These are phyloP conservation scores for Priocnemis perturbator DNA, from an alignment of 2,888 invertebrate species.

Conservation along the genomic window DNA sequence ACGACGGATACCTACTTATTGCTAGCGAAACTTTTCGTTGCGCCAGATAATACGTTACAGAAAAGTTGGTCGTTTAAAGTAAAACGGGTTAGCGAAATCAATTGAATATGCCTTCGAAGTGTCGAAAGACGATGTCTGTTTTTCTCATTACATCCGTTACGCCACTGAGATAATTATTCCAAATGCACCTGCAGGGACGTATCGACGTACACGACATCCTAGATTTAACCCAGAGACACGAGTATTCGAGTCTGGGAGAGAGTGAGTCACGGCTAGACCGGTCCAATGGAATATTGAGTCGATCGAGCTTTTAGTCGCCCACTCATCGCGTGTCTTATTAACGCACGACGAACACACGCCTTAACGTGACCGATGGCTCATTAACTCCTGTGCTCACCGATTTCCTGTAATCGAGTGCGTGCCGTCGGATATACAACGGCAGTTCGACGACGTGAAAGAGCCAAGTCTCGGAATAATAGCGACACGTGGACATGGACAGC, in stretches of 20 bases:
- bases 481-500: not conserved
- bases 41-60: not conserved
- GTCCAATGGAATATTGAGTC: slow-evolving; percentile 35
- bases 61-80: no score
- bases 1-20: not conserved
- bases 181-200: slow-evolving; percentile 31
- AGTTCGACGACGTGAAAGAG: slow-evolving; percentile 2
- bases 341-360: slow-evolving; percentile 1
- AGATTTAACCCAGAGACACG: slow-evolving; percentile 18
- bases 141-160: slow-evolving; percentile 10
- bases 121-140: not conserved
- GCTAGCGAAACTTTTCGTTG: slow-evolving; percentile 1
- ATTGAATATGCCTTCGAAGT: no score
- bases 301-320: slow-evolving; percentile 26
- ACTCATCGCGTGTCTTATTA: slow-evolving; percentile 23
- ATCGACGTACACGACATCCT: slow-evolving; percentile 16
- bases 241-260: slow-evolving; percentile 13
- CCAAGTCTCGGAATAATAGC: slow-evolving; percentile 27
- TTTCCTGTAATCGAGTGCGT: slow-evolving; percentile 18
- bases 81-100: no score
- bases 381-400: slow-evolving; percentile 20
- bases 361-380: slow-evolving; percentile 33
- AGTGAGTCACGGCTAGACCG: slow-evolving; percentile 44
- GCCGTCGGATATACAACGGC: not conserved
- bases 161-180: slow-evolving; percentile 39